Percentiles rank a stretch among this genome's conserved stretches.
Evolutionary conservation across 2,797 vertebrate species (phyloP).

Genomic region (Gorsachius magnificus): DNA sequence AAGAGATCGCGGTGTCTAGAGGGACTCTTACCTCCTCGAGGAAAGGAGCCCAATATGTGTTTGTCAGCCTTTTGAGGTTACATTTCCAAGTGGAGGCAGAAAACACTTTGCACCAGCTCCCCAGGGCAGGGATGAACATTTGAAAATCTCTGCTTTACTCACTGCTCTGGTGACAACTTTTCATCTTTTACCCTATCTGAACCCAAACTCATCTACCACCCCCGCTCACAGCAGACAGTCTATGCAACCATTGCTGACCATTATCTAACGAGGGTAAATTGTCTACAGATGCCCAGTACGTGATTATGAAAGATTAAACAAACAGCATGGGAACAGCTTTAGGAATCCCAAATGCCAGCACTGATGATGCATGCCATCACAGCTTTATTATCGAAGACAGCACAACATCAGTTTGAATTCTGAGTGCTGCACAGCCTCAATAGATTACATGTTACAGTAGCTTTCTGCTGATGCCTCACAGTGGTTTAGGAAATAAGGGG

Average conservation of each 20-base stretch:
- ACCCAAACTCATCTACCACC: background rate
- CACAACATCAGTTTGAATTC: background rate
- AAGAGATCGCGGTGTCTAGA: background rate
- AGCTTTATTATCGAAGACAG: background rate
- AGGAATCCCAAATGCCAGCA: conserved; percentile 61
- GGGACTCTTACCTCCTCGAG: background rate
- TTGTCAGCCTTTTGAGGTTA: background rate
- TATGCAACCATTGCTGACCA: conserved; percentile 13
- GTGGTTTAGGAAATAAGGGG: background rate
- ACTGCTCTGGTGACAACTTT: background rate
- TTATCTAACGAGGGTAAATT: conserved; percentile 63
- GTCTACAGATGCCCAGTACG: conserved; percentile 56
- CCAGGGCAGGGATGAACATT: background rate
- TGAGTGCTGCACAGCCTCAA: background rate
- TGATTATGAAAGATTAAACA: conserved; percentile 63
- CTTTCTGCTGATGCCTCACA: background rate
- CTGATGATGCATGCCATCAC: conserved; percentile 34
- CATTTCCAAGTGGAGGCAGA: background rate
- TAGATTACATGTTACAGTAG: background rate
- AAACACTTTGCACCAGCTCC: background rate
- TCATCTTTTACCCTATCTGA: background rate
- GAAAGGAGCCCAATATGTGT: accelerated
- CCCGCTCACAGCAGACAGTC: background rate
- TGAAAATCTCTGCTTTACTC: background rate
- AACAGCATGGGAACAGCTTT: conserved; percentile 68